These are phyloP conservation scores for Potorous gilbertii DNA, from an alignment of 2,797 vertebrate genomes.

Conservation along the genomic window DNA sequence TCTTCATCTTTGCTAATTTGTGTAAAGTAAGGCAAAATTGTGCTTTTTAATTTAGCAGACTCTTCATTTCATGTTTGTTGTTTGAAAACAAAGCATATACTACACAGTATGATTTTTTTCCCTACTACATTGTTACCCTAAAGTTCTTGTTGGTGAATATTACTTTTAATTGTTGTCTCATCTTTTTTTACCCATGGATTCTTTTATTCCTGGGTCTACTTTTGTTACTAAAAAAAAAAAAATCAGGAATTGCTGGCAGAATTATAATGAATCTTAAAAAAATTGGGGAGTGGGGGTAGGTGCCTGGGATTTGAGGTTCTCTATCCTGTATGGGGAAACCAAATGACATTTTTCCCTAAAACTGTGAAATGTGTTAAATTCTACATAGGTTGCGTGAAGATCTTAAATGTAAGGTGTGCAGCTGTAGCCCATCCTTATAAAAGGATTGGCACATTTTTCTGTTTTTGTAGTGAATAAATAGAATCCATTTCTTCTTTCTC, in stretches of 20 bases:
- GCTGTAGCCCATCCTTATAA: slow-evolving; percentile 20
- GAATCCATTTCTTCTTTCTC: slow-evolving; percentile 37
- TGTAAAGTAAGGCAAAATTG: not conserved
- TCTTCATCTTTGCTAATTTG: not conserved
- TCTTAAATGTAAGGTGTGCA: slow-evolving; percentile 18
- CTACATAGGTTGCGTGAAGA: slow-evolving; percentile 31
- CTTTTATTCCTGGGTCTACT: not conserved
- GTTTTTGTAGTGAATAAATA: slow-evolving; percentile 29
- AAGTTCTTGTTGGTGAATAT: not conserved
- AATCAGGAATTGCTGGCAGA: not conserved
- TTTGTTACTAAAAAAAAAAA: not conserved
- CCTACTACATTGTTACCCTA: not conserved
- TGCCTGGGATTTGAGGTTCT: not conserved
- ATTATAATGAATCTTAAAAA: slow-evolving; percentile 33
- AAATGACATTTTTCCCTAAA: slow-evolving; percentile 18
- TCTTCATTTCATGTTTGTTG: not conserved
- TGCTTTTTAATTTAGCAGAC: not conserved
- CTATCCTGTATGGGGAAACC: not conserved
- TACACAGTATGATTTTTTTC: not conserved
- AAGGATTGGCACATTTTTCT: slow-evolving; percentile 42
- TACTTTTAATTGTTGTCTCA: not conserved
- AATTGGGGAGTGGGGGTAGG: not conserved
- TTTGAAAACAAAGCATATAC: not conserved
- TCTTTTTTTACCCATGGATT: not conserved
- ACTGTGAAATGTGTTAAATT: slow-evolving; percentile 38